Base-by-base conservation (phyloP, 1,140 invertebrate species). In the Brachionus calyciflorus region DNA sequence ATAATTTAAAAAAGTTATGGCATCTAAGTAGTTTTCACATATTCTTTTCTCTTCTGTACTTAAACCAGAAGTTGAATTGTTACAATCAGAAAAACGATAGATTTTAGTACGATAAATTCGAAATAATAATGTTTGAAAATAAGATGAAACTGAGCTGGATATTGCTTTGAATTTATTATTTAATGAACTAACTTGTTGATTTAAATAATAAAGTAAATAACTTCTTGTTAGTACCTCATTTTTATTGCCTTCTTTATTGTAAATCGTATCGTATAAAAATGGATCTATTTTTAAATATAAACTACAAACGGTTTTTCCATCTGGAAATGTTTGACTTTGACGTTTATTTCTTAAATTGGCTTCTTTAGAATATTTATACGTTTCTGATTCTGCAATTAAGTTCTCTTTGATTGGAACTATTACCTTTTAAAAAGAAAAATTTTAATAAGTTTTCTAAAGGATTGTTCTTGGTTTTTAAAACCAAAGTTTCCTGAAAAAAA, bases 271-370 rank as follows among this genome's bases (percentile, higher is more conserved):
- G 6, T 60, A 76, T 9, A 76, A 49, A 48, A 19, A 57, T 30
- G 49, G 49, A 57, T 76, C 73, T 19, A 60, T 30, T 76, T 60
- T 76, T n/a, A 76, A 28, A 21, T 57, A 76, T 12, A 76, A 19
- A 48, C 48, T 48, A 41, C 73, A 76, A 9, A 37, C 28, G n/a
- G 37, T 57, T 21, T 19, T 9, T 10, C 53, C 53, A 57, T 76
- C 26, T 9, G 73, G 73, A 76, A 76, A 76, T 21, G 69, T 73
- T 40, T 73, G 17, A 30, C 46, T 49, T 28, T 73, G 69, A n/a
- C 69, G 69, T 41, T 73, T 73, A 9, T 73, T 55, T 73, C 69
- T 65, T 17, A 17, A 60, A 60, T 60, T 60, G 10, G 55, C 55
- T 26, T 65, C 60, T 65, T 37, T 65, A 4, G 33, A 44, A 65